A percentile compares a stretch with the other conserved stretches of the same genome.
Conservation (phyloP, 2,113 vertebrate species). For the Numida meleagris region DNA sequence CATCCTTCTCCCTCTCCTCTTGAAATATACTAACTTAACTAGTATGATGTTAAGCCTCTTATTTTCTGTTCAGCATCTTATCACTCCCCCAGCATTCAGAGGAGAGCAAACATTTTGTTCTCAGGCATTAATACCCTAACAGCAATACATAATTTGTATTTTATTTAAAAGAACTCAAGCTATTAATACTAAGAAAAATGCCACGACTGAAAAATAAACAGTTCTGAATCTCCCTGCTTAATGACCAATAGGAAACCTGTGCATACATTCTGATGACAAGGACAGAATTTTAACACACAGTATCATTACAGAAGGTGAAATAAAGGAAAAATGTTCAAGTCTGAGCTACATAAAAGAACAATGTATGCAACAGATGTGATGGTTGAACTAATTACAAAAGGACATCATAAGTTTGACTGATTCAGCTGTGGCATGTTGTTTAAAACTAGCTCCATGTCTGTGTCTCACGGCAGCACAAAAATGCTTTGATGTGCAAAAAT, state of each 20-base stretch:
- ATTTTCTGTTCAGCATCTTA: not conserved
- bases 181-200: not conserved
- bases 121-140: not conserved
- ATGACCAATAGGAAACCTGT: not conserved
- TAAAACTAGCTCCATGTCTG: not conserved
- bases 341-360: not conserved
- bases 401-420: not conserved
- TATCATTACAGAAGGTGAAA: not conserved
- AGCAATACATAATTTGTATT: not conserved
- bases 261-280: not conserved
- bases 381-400: not conserved
- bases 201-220: not conserved
- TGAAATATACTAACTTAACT: not conserved
- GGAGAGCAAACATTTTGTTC: not conserved
- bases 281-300: not conserved
- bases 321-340: accelerated
- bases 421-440: not conserved
- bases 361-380: not conserved
- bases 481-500: not conserved
- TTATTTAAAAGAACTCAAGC: not conserved
- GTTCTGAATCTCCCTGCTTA: not conserved
- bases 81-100: not conserved
- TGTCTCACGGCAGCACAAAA: not conserved
- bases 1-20: not conserved
- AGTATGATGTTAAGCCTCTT: not conserved